Evolutionary conservation across 2,113 vertebrate genomes (phyloP).

Genomic region (Dolichallabes microphthalmus): DNA sequence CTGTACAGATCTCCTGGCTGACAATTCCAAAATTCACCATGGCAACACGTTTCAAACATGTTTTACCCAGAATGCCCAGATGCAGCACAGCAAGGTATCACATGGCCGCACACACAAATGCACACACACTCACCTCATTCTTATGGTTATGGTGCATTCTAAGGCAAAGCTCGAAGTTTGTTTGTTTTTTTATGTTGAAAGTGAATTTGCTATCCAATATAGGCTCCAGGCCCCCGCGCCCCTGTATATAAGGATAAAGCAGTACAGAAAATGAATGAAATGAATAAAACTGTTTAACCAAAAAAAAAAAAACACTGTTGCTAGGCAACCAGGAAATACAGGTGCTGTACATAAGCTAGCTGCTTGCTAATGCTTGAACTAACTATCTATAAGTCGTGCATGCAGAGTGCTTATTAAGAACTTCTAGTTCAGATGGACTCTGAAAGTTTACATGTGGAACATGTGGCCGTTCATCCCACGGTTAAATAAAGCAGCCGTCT

Average conservation of each 20-base stretch:
- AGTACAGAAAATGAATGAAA: too few relatives aligned
- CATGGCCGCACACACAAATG: background rate
- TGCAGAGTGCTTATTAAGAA: background rate
- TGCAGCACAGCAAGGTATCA: background rate
- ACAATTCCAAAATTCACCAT: constrained; percentile 28
- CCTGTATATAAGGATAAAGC: too few relatives aligned
- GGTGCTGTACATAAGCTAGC: background rate
- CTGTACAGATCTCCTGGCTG: constrained; percentile 20
- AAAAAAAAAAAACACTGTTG: background rate
- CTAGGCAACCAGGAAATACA: background rate
- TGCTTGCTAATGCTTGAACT: background rate
- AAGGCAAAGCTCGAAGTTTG: background rate
- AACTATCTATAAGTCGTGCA: background rate
- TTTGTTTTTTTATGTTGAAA: background rate
- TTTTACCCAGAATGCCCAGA: constrained; percentile 24
- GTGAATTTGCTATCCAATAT: background rate
- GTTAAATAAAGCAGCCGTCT: background rate
- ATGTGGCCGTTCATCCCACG: background rate
- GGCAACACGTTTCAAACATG: constrained; percentile 37
- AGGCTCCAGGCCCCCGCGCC: too few relatives aligned
- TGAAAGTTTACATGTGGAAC: background rate
- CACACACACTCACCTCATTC: background rate
- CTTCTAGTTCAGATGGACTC: background rate
- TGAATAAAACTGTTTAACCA: background rate
- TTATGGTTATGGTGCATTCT: background rate